These are phyloP conservation scores for Zootoca vivipara DNA, from an alignment of 2,113 vertebrate genomes.

Conservation along the genomic window DNA sequence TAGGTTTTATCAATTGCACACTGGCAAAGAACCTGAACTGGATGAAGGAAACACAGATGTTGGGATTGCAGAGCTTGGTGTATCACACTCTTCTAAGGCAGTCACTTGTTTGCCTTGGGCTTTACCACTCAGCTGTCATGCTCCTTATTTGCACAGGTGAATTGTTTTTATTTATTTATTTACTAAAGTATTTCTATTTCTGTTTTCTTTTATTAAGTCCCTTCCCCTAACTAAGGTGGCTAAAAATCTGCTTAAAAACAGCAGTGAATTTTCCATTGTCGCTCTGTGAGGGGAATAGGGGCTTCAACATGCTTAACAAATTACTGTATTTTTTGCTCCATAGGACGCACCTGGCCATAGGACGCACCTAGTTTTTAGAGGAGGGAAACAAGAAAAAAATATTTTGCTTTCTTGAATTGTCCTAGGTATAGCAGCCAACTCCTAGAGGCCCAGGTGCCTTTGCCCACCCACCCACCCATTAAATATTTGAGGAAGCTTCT, in stretches of 20 bases:
- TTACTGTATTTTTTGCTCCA: too few relatives aligned
- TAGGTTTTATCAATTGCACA: conserved; percentile 38
- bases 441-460: too few relatives aligned
- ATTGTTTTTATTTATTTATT: not conserved
- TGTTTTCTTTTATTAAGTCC: not conserved
- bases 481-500: too few relatives aligned
- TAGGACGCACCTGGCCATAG: too few relatives aligned
- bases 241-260: not conserved
- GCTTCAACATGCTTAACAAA: too few relatives aligned
- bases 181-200: not conserved
- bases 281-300: too few relatives aligned
- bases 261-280: not conserved
- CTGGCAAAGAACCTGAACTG: not conserved
- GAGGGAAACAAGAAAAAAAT: too few relatives aligned
- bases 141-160: conserved; percentile 90
- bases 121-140: conserved; percentile 82
- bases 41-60: not conserved
- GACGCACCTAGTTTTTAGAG: too few relatives aligned
- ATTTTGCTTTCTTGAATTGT: too few relatives aligned
- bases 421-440: too few relatives aligned
- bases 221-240: not conserved
- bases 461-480: too few relatives aligned
- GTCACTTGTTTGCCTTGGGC: conserved; percentile 76
- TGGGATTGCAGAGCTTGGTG: not conserved
- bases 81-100: conserved; percentile 5